Conservation (phyloP, 2,888 invertebrate species). For the Clanis bilineata region DNA sequence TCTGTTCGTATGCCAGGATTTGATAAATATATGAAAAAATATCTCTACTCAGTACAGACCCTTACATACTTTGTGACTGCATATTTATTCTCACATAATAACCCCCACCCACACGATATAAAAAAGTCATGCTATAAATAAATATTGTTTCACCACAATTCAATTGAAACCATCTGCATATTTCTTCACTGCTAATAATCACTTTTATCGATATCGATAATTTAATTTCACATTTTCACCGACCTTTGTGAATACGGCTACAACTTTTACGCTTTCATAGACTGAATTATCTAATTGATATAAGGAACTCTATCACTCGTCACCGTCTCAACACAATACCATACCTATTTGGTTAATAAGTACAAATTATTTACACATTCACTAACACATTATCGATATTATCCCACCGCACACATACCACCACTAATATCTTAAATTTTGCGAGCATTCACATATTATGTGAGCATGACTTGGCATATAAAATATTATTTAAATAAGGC, state of each 20-base stretch:
- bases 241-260: neutral
- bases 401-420: neutral
- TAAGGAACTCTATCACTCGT: no score
- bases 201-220: neutral
- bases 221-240: neutral
- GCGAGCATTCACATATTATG: neutral
- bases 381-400: neutral
- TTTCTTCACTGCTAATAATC: neutral
- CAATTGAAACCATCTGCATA: neutral
- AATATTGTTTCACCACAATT: neutral
- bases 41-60: neutral
- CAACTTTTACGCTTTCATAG: neutral
- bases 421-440: neutral
- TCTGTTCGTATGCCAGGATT: no score
- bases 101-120: neutral
- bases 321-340: neutral
- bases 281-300: no score
- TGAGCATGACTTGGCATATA: no score
- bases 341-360: neutral
- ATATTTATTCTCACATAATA: neutral
- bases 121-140: slow-evolving; percentile 1
- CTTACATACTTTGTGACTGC: neutral
- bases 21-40: neutral
- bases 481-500: no score
- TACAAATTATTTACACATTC: neutral